These are phyloP conservation scores for Antigone vipio DNA, from an alignment of 2,113 vertebrate genomes.

Conservation along the genomic window DNA sequence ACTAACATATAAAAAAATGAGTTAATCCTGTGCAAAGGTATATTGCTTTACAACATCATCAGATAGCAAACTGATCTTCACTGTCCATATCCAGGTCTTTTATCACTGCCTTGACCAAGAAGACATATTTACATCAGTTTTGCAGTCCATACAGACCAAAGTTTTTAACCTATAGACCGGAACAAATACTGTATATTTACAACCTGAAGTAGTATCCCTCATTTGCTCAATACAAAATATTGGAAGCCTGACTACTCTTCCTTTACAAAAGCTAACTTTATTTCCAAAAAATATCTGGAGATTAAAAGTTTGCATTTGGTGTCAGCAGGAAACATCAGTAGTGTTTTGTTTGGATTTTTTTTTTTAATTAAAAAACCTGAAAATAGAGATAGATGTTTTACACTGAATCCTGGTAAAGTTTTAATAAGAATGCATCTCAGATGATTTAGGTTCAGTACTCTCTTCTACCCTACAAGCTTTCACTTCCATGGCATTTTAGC, in stretches of 20 bases:
- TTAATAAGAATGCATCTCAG: not conserved
- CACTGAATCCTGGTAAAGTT: not conserved
- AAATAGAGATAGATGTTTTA: not conserved
- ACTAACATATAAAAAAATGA: not conserved
- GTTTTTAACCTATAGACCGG: not conserved
- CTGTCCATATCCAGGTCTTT: not conserved
- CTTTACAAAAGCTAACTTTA: not conserved
- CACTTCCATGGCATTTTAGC: not conserved
- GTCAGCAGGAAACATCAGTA: not conserved
- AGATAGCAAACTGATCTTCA: not conserved
- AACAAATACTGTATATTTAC: not conserved
- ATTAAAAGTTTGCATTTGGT: not conserved
- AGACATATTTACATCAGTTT: not conserved
- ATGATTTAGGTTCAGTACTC: not conserved
- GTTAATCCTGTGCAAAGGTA: not conserved
- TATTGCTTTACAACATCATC: not conserved
- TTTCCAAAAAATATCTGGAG: not conserved
- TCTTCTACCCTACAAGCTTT: not conserved
- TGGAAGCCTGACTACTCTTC: not conserved
- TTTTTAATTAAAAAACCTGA: too few species aligned
- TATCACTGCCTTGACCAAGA: not conserved
- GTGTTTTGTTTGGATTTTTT: too few species aligned
- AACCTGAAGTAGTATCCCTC: not conserved
- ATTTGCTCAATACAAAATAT: not conserved
- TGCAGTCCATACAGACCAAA: not conserved